Conservation (phyloP, 2,113 vertebrate genomes). For the Crotophaga sulcirostris region DNA sequence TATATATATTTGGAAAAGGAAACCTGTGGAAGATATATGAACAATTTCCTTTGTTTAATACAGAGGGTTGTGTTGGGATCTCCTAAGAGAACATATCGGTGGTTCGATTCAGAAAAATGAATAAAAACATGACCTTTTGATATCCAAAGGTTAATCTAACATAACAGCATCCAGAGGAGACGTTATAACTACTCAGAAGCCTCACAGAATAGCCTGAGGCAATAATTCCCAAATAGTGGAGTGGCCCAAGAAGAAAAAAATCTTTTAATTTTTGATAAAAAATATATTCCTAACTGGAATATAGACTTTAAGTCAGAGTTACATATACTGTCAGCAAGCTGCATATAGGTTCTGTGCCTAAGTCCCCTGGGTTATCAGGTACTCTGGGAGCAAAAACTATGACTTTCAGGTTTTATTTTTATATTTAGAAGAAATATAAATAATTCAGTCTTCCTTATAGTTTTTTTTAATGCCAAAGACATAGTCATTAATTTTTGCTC, state of each 20-base stretch:
- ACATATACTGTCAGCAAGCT: background rate
- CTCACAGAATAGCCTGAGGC: background rate
- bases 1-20: constrained; percentile 12
- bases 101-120: constrained; percentile 23
- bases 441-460: background rate
- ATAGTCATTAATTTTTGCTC: background rate
- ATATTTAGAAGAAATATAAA: background rate
- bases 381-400: background rate
- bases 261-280: background rate
- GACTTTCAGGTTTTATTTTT: background rate
- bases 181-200: constrained; percentile 5
- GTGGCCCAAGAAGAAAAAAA: background rate
- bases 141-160: constrained; percentile 49
- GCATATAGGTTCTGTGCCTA: background rate
- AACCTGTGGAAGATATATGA: background rate
- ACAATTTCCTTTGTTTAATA: constrained; percentile 64
- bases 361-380: background rate
- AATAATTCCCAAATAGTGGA: background rate
- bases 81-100: background rate
- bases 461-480: background rate
- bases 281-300: background rate
- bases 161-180: constrained; percentile 13
- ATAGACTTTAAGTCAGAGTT: background rate
- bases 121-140: constrained; percentile 28
- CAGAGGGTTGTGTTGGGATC: background rate